A percentile compares a stretch with the other conserved stretches of the same genome.
These are phyloP conservation scores for Vidua macroura DNA, from an alignment of 2,113 vertebrate species.

Conservation along the genomic window DNA sequence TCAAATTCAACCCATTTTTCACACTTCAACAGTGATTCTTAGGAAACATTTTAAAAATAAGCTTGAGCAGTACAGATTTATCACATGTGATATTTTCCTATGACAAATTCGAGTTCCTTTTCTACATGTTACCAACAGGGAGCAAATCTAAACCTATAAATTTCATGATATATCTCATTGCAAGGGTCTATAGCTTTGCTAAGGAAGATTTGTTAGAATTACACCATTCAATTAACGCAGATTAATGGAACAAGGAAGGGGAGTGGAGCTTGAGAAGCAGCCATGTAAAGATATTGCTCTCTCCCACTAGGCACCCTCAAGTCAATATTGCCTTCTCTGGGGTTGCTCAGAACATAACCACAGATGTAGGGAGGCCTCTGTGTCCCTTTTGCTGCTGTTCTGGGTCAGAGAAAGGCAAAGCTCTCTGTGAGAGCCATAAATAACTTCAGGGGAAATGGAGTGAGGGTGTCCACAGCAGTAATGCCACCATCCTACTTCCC, in stretches of 20 bases:
- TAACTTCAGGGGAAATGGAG: rapidly evolving
- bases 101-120: neutral
- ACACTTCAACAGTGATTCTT: neutral
- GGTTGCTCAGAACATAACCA: neutral
- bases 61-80: neutral
- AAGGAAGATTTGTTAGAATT: neutral
- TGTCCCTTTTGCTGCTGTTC: neutral
- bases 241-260: neutral
- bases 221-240: neutral
- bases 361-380: too few relatives aligned
- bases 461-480: neutral
- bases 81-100: neutral
- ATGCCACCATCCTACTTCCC: neutral
- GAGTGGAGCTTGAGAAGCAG: neutral
- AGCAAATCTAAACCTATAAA: neutral
- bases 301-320: neutral
- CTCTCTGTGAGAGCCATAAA: rapidly evolving
- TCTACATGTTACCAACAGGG: neutral
- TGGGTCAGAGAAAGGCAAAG: neutral
- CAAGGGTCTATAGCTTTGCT: neutral
- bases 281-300: neutral
- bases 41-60: neutral
- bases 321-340: neutral
- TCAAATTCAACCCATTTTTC: neutral
- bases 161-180: rapidly evolving